Conservation (phyloP, 1,140 invertebrate genomes). For the Drosophila sucinea region DNA sequence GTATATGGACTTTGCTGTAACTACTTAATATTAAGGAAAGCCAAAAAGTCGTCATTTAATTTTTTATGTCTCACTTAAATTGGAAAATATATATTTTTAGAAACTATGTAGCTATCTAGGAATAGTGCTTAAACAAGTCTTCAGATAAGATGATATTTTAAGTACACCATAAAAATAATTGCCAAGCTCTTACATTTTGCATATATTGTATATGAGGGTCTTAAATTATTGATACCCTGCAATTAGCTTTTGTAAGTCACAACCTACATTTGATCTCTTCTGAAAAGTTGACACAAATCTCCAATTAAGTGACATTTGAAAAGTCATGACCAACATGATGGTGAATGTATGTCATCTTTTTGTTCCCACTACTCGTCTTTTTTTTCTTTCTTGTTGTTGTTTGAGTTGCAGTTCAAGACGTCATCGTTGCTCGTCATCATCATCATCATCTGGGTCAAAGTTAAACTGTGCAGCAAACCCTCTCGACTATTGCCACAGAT, state of each 20-base stretch:
- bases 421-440: constrained; percentile 9
- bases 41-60: too few relatives aligned
- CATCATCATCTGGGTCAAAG: constrained; percentile 75
- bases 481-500: constrained; percentile 27
- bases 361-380: constrained; percentile 27
- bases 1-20: too few relatives aligned
- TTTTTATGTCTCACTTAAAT: too few relatives aligned
- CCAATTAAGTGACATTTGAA: constrained; percentile 72
- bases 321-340: constrained; percentile 53
- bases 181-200: too few relatives aligned
- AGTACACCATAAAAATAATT: too few relatives aligned
- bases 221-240: background rate
- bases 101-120: too few relatives aligned
- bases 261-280: background rate
- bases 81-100: too few relatives aligned
- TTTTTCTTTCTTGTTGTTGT: background rate
- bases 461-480: constrained; percentile 49
- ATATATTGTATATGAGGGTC: background rate
- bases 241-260: background rate
- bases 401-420: constrained; percentile 56
- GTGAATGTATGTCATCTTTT: constrained; percentile 55
- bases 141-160: too few relatives aligned
- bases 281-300: constrained; percentile 24
- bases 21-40: too few relatives aligned
- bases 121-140: too few relatives aligned